Conservation (phyloP, 2,888 invertebrate genomes). For the Acheta domesticus region DNA sequence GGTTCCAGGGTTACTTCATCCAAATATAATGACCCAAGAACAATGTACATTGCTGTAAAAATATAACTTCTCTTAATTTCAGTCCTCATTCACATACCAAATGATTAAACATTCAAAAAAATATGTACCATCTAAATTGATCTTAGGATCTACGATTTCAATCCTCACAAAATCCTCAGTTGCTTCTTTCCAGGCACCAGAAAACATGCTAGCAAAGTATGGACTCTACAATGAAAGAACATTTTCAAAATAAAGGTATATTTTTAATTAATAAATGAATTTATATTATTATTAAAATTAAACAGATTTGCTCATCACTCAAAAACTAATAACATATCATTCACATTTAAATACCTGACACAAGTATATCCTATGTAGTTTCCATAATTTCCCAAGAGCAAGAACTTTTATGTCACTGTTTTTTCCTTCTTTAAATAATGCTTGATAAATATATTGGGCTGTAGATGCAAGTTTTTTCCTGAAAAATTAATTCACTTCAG, state of each 20-base stretch:
- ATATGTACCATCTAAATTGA: slow-evolving; percentile 61
- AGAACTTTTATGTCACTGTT: slow-evolving; percentile 70
- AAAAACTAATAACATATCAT: slow-evolving; percentile 12
- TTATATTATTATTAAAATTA: not conserved
- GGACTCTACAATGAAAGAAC: slow-evolving; percentile 55
- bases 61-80: not conserved
- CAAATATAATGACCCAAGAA: slow-evolving; percentile 72
- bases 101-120: not conserved
- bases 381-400: slow-evolving; percentile 68
- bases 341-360: slow-evolving; percentile 54
- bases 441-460: slow-evolving; percentile 73
- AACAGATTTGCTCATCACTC: not conserved
- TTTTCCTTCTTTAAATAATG: slow-evolving; percentile 69
- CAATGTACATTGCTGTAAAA: slow-evolving; percentile 61
- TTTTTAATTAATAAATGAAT: slow-evolving; percentile 24
- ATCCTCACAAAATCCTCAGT: slow-evolving; percentile 62
- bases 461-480: slow-evolving; percentile 68
- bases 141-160: slow-evolving; percentile 67
- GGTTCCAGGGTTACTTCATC: slow-evolving; percentile 70
- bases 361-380: slow-evolving; percentile 74
- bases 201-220: slow-evolving; percentile 78
- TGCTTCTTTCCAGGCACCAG: slow-evolving; percentile 72
- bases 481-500: slow-evolving; percentile 25
- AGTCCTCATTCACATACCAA: not conserved
- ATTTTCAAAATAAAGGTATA: slow-evolving; percentile 22